These are phyloP conservation scores for Saguinus midas DNA, from an alignment of 2,113 vertebrate species.

Conservation along the genomic window DNA sequence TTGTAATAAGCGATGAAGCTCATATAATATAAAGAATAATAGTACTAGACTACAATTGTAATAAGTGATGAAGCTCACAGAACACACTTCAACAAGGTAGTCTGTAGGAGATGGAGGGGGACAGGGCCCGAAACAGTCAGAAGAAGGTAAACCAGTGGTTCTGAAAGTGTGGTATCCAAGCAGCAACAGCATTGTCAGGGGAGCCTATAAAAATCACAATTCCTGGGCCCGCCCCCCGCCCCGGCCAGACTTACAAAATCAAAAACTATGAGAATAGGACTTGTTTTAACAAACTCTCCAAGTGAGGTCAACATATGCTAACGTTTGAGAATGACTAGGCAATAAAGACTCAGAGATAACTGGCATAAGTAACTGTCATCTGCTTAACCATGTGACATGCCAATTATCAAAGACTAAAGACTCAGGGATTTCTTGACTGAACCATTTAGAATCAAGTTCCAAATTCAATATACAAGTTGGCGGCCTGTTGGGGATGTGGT, in stretches of 20 bases:
- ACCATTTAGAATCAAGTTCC: background rate
- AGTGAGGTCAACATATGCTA: background rate
- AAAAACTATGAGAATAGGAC: background rate
- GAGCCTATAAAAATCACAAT: background rate
- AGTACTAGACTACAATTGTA: background rate
- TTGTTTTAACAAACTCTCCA: background rate
- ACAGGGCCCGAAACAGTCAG: rapidly evolving
- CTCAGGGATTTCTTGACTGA: background rate
- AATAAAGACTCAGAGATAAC: background rate
- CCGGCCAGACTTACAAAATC: background rate
- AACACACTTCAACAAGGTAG: background rate
- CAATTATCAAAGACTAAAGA: background rate
- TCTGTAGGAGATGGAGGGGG: rapidly evolving
- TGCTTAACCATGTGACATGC: background rate
- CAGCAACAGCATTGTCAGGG: background rate
- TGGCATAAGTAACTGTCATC: background rate
- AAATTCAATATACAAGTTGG: conserved; percentile 14
- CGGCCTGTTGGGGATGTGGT: background rate
- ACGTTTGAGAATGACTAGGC: background rate
- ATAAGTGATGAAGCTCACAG: background rate
- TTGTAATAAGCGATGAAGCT: background rate
- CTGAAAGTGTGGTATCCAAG: background rate
- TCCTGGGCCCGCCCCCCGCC: background rate
- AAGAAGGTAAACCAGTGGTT: background rate
- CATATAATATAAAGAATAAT: no score